These are phyloP conservation scores for Clarias fuscus DNA, from an alignment of 2,797 vertebrate genomes.

Conservation along the genomic window DNA sequence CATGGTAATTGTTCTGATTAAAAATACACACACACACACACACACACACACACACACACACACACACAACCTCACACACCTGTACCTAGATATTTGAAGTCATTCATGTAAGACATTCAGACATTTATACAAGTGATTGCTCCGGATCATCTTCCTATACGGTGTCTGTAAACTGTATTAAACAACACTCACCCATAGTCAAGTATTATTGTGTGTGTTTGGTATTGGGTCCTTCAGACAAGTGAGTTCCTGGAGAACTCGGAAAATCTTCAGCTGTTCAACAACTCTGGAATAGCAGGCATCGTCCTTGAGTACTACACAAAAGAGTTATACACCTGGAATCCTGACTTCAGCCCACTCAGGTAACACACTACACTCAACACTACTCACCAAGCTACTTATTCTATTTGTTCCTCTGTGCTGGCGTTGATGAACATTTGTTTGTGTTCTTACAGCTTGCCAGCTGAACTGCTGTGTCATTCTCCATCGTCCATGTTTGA, in stretches of 20 bases:
- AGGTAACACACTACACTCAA: background rate
- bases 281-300: background rate
- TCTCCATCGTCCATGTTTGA: background rate
- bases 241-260: background rate
- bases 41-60: background rate
- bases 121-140: too few species aligned
- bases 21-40: background rate
- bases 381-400: background rate
- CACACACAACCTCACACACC: too few species aligned
- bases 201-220: too few species aligned
- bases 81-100: too few species aligned
- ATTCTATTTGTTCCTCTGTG: background rate
- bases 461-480: conserved; percentile 6
- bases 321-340: background rate
- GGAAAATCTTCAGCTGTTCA: background rate
- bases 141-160: too few species aligned
- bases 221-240: too few species aligned
- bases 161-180: too few species aligned
- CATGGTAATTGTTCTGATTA: conserved; percentile 50
- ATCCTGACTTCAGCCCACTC: conserved; percentile 3
- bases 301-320: background rate
- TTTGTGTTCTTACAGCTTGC: background rate
- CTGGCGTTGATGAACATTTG: background rate
- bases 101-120: too few species aligned
- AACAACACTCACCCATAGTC: too few species aligned